Evolutionary conservation across 2,113 vertebrate species (phyloP).

Genomic region (Paradisaea rubra): DNA sequence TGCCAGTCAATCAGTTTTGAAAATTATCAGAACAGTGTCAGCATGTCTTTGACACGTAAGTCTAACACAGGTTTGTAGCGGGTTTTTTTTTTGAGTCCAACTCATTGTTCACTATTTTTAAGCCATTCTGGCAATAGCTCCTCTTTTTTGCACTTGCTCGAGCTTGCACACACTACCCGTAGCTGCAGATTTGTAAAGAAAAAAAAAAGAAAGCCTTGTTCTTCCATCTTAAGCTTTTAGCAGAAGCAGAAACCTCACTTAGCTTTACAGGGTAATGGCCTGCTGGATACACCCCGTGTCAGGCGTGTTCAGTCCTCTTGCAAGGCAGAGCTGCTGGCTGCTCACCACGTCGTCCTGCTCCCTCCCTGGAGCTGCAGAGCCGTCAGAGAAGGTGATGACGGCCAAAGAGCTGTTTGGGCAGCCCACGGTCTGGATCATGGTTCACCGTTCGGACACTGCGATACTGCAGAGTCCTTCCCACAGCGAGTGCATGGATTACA

Average conservation of each 20-base stretch:
- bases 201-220: background rate
- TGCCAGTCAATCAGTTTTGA: background rate
- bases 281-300: background rate
- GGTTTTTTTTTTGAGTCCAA: background rate
- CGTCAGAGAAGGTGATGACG: background rate
- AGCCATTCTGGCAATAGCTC: background rate
- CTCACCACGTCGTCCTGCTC: accelerated
- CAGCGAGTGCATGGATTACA: accelerated
- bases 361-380: background rate
- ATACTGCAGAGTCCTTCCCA: background rate
- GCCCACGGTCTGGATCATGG: accelerated
- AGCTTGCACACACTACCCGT: background rate
- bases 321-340: background rate
- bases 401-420: background rate
- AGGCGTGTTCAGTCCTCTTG: background rate
- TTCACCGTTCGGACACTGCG: accelerated
- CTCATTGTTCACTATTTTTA: background rate
- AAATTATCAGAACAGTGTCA: background rate
- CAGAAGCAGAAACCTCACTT: background rate
- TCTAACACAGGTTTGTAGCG: background rate
- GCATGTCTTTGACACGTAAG: background rate
- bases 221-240: background rate
- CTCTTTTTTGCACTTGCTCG: background rate
- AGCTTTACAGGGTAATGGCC: background rate
- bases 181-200: background rate